Percentiles rank a stretch among this genome's conserved stretches.
These are phyloP conservation scores for Elephantulus edwardii DNA, from an alignment of 2,113 vertebrate genomes.

Conservation along the genomic window DNA sequence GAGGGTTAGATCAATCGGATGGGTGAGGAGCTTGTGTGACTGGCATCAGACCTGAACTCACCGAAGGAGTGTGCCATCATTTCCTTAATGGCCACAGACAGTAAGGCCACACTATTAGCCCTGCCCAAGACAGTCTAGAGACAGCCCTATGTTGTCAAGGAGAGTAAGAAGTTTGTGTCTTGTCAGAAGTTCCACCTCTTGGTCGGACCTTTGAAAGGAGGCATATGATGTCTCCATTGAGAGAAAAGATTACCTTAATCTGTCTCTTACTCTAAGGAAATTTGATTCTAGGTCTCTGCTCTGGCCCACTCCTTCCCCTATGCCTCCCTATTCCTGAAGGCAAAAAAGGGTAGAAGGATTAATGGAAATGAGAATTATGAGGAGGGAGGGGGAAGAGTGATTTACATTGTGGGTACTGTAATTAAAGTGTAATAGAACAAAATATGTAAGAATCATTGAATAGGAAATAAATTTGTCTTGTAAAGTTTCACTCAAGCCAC, in stretches of 20 bases:
- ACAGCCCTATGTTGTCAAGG: background rate
- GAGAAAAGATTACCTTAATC: too few species aligned
- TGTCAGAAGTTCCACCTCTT: background rate
- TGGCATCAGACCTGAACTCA: background rate
- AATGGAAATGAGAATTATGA: too few species aligned
- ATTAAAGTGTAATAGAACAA: too few species aligned
- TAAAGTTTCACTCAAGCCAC: too few species aligned
- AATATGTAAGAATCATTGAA: too few species aligned
- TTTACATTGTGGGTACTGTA: too few species aligned
- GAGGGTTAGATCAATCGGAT: background rate
- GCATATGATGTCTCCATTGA: rapidly evolving
- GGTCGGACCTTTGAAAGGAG: background rate
- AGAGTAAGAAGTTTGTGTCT: background rate
- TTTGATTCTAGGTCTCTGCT: background rate
- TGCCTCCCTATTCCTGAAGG: background rate
- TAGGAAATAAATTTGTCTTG: too few species aligned
- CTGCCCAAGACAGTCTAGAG: background rate
- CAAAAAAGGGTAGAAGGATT: too few species aligned
- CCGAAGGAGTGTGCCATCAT: background rate
- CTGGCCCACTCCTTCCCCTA: background rate
- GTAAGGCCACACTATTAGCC: too few species aligned
- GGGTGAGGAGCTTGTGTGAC: background rate
- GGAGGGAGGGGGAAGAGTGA: too few species aligned
- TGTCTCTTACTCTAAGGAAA: background rate
- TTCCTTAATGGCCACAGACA: background rate